Evolutionary conservation across 2,797 vertebrate genomes (phyloP), one percentile per base, ranked within the genome.

Genomic region (Gymnodraco acuticeps): DNA sequence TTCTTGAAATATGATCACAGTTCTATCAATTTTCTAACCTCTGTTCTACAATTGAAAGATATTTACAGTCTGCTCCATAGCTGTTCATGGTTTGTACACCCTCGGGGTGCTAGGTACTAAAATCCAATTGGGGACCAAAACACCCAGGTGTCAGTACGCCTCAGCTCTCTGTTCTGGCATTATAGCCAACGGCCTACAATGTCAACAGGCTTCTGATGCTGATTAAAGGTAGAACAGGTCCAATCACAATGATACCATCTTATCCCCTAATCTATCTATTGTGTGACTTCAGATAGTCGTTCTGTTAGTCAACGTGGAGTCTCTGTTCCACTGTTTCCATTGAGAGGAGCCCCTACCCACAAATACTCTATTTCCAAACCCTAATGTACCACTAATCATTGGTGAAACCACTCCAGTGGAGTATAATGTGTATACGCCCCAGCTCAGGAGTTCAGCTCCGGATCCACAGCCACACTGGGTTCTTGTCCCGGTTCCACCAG

Each of bases 351-450:
- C 38, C 23, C 13, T 73, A 51, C 46, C 64, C 61, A 16, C 45
- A 58, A 42, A 38, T 45, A n/a, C 38, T 56, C 20, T 54, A 54
- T 13, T 45, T 66, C 13, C 13, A 56, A 19, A 65, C 53, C 54
- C 38, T 15, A 6, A 42, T 79, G 42, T 66, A 68, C 52, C 47
- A 77, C 61, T 69, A 48, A 61, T 60, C 4, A 58, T 61, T 45
- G 71, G 59, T 72, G 80, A 43, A 43, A 64, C 59, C 55, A 66
- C 72, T 64, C 64, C 33, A 64, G 13, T 52, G 14, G 33, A 64
- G 15, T 67, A 56, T 20, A 12, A 47, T 42, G 2, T 56, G 15
- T 67, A 10, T 43, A 31, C n/a, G 20, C 12, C 50, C 62, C 14
- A 41, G 3, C 58, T 78, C 3, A 41, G 43, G 59, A 61, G 17